Conservation (phyloP, 2,888 invertebrate species). For the Steromphala cineraria region DNA sequence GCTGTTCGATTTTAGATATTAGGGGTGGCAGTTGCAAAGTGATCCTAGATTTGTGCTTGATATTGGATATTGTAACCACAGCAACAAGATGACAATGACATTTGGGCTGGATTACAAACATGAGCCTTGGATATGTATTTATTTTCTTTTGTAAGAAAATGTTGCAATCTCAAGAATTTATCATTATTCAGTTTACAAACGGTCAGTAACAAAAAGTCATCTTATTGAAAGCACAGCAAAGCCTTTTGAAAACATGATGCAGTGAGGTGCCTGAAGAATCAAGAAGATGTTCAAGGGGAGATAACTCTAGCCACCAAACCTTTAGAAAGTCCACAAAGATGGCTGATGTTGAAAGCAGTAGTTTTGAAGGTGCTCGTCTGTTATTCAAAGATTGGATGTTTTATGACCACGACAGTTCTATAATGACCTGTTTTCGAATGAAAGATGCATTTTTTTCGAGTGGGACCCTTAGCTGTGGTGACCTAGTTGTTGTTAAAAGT, state of each 20-base stretch:
- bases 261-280: too few species aligned
- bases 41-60: background rate
- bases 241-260: too few species aligned
- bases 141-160: too few species aligned
- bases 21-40: background rate
- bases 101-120: background rate
- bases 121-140: background rate
- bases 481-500: background rate
- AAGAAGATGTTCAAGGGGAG: background rate
- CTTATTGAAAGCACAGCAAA: too few species aligned
- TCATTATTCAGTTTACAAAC: too few species aligned
- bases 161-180: too few species aligned
- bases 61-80: too few species aligned
- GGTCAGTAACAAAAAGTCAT: too few species aligned
- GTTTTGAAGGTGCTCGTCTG: too few species aligned
- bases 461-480: background rate
- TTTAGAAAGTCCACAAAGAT: too few species aligned
- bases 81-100: background rate
- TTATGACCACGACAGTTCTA: slow-evolving; percentile 10
- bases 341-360: too few species aligned
- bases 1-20: background rate
- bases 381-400: background rate
- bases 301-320: background rate
- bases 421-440: background rate
- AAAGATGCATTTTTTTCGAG: background rate